These are phyloP conservation scores for Eidolon helvum DNA, from an alignment of 2,113 vertebrate genomes.

Conservation along the genomic window DNA sequence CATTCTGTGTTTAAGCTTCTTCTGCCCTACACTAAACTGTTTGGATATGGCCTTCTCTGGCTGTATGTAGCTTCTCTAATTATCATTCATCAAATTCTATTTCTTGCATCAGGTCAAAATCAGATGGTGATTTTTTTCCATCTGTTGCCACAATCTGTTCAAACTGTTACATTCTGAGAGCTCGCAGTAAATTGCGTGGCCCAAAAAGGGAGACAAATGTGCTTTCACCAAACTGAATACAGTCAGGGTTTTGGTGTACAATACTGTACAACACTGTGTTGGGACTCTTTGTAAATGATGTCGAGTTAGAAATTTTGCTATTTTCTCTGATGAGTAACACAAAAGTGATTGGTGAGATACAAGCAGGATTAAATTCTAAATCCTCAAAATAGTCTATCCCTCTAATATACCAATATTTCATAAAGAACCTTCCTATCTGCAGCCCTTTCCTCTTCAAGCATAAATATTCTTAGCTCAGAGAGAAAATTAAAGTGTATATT, in stretches of 20 bases:
- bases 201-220: not conserved
- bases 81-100: slow-evolving; percentile 41
- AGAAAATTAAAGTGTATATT: not conserved
- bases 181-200: not conserved
- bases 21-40: not conserved
- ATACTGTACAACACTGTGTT: fast-evolving
- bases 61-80: slow-evolving; percentile 37
- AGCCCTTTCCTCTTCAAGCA: not conserved
- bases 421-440: not conserved
- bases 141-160: slow-evolving; percentile 72
- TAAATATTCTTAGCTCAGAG: not conserved
- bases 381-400: not conserved
- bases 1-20: not conserved
- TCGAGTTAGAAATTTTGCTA: not conserved
- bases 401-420: not conserved
- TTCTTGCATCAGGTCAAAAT: slow-evolving; percentile 31
- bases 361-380: not conserved
- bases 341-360: not conserved
- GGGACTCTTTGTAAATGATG: not conserved
- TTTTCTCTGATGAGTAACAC: not conserved
- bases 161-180: slow-evolving; percentile 25
- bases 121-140: slow-evolving; percentile 65
- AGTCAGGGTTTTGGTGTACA: not conserved
- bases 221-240: not conserved
- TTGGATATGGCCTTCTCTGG: not conserved